A percentile compares a stretch with the other conserved stretches of the same genome.
Conservation (phyloP, 1,140 invertebrate species). For the Hyles euphorbiae region DNA sequence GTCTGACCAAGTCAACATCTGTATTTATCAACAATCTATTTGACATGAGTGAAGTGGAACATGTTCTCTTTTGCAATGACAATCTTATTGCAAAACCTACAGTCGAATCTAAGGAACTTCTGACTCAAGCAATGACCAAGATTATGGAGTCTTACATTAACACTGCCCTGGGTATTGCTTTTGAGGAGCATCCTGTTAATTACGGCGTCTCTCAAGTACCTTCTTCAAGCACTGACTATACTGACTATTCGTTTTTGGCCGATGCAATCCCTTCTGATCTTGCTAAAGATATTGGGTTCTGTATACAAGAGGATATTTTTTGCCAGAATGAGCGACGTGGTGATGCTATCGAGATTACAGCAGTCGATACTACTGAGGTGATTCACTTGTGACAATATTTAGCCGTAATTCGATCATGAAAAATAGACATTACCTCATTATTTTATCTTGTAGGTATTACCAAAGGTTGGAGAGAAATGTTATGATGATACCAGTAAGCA, state of each 20-base stretch:
- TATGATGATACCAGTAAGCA: background rate
- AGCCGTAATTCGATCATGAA: too few relatives aligned
- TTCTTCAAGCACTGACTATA: constrained; percentile 22
- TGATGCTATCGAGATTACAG: too few relatives aligned
- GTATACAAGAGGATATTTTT: constrained; percentile 16
- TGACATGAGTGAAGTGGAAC: constrained; percentile 56
- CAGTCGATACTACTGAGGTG: too few relatives aligned
- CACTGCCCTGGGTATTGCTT: constrained; percentile 26
- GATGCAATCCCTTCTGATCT: constrained; percentile 28
- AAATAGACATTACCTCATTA: too few relatives aligned
- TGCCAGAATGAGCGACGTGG: too few relatives aligned
- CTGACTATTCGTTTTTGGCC: constrained; percentile 43
- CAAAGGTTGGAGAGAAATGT: too few relatives aligned
- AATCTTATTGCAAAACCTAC: constrained; percentile 17
- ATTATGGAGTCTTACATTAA: constrained; percentile 43
- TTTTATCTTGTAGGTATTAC: too few relatives aligned
- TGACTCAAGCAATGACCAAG: constrained; percentile 28
- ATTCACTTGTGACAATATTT: too few relatives aligned
- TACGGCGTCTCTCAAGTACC: constrained; percentile 10
- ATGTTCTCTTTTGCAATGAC: constrained; percentile 21
- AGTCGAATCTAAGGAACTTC: constrained; percentile 21
- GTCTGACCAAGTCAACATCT: constrained; percentile 43
- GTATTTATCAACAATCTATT: constrained; percentile 53
- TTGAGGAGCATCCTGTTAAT: constrained; percentile 15
- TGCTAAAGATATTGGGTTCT: constrained; percentile 26